These are phyloP conservation scores for Chloropsis cyanopogon DNA, from an alignment of 2,113 vertebrate species.

Conservation along the genomic window DNA sequence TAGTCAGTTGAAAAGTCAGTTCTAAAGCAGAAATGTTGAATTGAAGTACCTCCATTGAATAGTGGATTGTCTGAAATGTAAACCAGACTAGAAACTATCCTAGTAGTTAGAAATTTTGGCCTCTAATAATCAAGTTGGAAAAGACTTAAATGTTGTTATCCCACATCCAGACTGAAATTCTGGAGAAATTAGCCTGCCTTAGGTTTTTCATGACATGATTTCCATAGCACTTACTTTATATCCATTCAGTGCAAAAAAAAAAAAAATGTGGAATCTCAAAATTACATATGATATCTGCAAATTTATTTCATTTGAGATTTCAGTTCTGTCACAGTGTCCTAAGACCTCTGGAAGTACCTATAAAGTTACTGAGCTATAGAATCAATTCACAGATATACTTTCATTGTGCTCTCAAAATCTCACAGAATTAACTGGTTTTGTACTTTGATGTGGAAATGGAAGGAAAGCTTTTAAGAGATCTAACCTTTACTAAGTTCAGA, in stretches of 20 bases:
- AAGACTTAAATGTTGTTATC: neutral
- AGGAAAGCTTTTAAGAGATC: conserved; percentile 77
- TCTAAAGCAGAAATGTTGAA: neutral
- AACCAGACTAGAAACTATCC: neutral
- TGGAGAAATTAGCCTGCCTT: neutral
- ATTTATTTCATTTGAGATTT: conserved; percentile 37
- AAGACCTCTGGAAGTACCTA: conserved; percentile 70
- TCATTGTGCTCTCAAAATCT: conserved; percentile 76
- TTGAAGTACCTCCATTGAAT: neutral
- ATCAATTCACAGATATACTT: conserved; percentile 75
- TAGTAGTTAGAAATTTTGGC: neutral
- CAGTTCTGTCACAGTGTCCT: conserved; percentile 72
- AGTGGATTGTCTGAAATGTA: neutral
- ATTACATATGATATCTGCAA: accelerated
- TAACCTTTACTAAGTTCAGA: conserved; percentile 73
- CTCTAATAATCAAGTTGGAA: neutral
- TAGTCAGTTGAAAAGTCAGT: no score
- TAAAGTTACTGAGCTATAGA: conserved; percentile 75
- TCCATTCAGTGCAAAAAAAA: neutral
- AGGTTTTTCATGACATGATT: neutral
- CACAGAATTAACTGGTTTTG: conserved; percentile 79
- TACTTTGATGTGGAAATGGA: conserved; percentile 78
- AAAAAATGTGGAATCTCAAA: neutral
- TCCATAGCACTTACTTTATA: neutral
- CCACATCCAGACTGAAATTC: neutral